Evolutionary conservation across 1,140 invertebrate species (phyloP).

Genomic region (Helicorthomorpha holstii): DNA sequence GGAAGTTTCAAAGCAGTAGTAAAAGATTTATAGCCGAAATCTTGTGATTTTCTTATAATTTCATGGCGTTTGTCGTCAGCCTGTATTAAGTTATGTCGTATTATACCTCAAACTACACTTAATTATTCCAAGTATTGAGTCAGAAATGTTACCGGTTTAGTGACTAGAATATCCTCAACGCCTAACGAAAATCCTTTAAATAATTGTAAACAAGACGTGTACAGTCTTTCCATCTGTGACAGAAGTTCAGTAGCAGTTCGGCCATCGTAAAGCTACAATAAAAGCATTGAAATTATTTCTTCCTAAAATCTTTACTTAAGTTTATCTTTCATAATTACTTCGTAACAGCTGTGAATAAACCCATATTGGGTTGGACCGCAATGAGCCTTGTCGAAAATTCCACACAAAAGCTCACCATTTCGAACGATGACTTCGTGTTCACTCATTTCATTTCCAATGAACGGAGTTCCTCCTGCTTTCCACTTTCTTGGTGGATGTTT

Average conservation of each 20-base stretch:
- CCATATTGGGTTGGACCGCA: conserved; percentile 89
- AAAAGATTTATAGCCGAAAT: conserved; percentile 44
- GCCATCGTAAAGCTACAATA: conserved; percentile 68
- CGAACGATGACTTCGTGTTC: conserved; percentile 84
- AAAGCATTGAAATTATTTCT: conserved; percentile 7
- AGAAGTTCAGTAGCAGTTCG: conserved; percentile 58
- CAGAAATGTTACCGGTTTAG: conserved; percentile 13
- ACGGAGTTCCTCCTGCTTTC: conserved; percentile 38
- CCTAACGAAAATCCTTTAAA: conserved; percentile 90
- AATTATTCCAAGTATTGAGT: not conserved
- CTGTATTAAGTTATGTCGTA: conserved; percentile 13
- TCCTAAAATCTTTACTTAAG: not conserved
- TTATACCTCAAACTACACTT: not conserved
- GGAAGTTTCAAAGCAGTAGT: conserved; percentile 50
- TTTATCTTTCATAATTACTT: conserved; percentile 29
- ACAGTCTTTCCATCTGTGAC: conserved; percentile 77
- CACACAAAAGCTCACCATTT: conserved; percentile 71
- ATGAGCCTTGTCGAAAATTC: conserved; percentile 94
- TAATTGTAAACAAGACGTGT: conserved; percentile 74
- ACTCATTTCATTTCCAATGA: conserved; percentile 40
- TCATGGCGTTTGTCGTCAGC: conserved; percentile 52
- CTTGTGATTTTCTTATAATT: conserved; percentile 45
- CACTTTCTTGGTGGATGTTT: conserved; percentile 32
- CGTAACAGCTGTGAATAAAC: conserved; percentile 80
- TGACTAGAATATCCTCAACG: conserved; percentile 82